Evolutionary conservation across 2,113 vertebrate genomes (phyloP), one percentile per base, ranked within the genome.

Genomic region (Channa argus): DNA sequence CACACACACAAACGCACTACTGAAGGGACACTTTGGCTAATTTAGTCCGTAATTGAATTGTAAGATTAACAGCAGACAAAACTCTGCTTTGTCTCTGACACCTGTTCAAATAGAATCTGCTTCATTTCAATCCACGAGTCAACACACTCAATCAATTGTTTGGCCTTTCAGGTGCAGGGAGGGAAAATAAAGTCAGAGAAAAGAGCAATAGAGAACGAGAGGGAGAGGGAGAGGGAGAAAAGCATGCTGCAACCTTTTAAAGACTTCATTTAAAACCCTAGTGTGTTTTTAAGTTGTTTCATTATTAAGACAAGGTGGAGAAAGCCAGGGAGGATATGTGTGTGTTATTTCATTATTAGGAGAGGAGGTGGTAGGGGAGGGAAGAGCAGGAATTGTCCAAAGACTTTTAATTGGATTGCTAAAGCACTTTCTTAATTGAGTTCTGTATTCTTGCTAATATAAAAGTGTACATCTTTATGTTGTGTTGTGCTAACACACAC

Each of bases 401-500:
- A 92, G 91, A 92, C 88, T 92, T 92, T 91, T 92, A 92, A 92
- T 92, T 92, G 89, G 89, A 92, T 92, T 77, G 86, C 87, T 88
- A 86, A 91, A 91, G 91, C 79, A 71, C 83, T 86, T 90, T 85
- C 88, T 87, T 91, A 91, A 92, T 92, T 92, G 90, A 89, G 88
- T 92, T 92, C 82, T 82, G 87, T 84, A 85, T 91, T 91, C 83
- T 62, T 61, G 85, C 83, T 89, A 88, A 92, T 92, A 90, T 89
- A 91, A 89, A 80, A 89, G 80, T 63, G 83, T 76, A 80, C 82
- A 86, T 88, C 85, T 91, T 88, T 90, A 91, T 86, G 82, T 85
- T 85, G 81, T 65, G 74, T 41, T 71, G 72, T 38, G 34, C 74
- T 52, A 74, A 86, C 73, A 85, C 84, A 85, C 84, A 84, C 71